A percentile compares a stretch with the other conserved stretches of the same genome.
Conservation (phyloP, 1,140 invertebrate genomes). For the Mamestra configurata region DNA sequence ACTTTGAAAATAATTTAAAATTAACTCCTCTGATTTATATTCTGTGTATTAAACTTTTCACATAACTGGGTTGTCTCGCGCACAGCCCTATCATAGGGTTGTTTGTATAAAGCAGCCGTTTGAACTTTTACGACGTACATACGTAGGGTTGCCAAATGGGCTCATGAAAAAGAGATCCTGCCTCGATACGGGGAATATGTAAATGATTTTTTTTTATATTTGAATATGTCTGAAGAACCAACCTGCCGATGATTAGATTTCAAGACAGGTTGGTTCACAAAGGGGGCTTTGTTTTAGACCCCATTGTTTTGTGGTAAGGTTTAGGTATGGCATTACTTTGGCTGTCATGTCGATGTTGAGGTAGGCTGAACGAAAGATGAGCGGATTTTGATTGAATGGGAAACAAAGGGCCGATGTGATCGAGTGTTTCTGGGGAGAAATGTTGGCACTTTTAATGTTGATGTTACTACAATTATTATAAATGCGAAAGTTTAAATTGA, state of each 20-base stretch:
- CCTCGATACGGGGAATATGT: conserved; percentile 67
- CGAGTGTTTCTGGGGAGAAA: background rate
- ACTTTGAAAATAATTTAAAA: conserved; percentile 1
- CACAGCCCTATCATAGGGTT: conserved; percentile 53
- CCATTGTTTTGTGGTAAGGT: conserved; percentile 11
- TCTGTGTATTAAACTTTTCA: conserved; percentile 47
- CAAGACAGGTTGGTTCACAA: conserved; percentile 16
- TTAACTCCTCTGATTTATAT: conserved; percentile 22
- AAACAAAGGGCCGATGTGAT: background rate
- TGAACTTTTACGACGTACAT: conserved; percentile 66
- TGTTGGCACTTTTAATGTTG: too few species aligned
- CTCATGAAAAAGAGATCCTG: conserved; percentile 76
- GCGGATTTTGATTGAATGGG: background rate
- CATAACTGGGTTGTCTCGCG: conserved; percentile 7
- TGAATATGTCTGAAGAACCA: conserved; percentile 50
- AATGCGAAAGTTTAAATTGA: too few species aligned
- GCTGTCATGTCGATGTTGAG: background rate
- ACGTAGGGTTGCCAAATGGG: conserved; percentile 73
- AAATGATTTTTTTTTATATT: conserved; percentile 62
- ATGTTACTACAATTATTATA: too few species aligned
- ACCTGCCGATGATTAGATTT: conserved; percentile 50
- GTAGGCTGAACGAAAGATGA: background rate
- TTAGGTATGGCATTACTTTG: background rate
- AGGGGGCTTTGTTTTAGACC: conserved; percentile 13
- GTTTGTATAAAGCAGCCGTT: conserved; percentile 70